Percentiles rank a stretch among this genome's conserved stretches.
These are phyloP conservation scores for Eulemur mongoz DNA, from an alignment of 2,797 vertebrate genomes.

Conservation along the genomic window DNA sequence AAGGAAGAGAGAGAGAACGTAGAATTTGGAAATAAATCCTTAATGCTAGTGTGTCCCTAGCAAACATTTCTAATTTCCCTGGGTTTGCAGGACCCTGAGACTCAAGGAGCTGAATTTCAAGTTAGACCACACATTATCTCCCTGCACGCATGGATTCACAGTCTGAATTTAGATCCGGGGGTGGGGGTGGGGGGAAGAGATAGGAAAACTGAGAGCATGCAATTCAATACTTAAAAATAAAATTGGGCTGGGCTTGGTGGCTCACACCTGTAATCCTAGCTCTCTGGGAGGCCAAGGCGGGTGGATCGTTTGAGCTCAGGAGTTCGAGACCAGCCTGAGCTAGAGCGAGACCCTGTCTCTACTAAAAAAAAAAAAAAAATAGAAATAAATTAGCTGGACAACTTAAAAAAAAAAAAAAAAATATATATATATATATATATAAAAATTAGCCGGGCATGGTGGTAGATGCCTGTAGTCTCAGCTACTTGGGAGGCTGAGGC, in stretches of 20 bases:
- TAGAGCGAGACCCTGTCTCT: too few species aligned
- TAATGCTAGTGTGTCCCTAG: background rate
- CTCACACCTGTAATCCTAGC: too few species aligned
- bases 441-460: too few species aligned
- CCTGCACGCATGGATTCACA: background rate
- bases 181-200: background rate
- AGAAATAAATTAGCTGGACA: too few species aligned
- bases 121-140: background rate
- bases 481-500: too few species aligned
- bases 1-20: background rate
- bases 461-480: too few species aligned
- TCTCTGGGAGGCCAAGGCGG: too few species aligned
- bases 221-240: constrained; percentile 22
- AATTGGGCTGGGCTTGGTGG: background rate
- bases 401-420: too few species aligned
- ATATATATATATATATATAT: too few species aligned
- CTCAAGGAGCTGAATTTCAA: background rate
- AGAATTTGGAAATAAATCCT: background rate
- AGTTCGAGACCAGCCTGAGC: too few species aligned
- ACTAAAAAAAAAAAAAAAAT: too few species aligned
- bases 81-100: background rate
- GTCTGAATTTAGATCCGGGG: background rate
- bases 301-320: too few species aligned
- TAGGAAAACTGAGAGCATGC: background rate
- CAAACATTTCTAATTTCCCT: background rate